A percentile compares a stretch with the other conserved stretches of the same genome.
Evolutionary conservation across 1,140 invertebrate species (phyloP).

Genomic region (Drosophila nigromelanica): DNA sequence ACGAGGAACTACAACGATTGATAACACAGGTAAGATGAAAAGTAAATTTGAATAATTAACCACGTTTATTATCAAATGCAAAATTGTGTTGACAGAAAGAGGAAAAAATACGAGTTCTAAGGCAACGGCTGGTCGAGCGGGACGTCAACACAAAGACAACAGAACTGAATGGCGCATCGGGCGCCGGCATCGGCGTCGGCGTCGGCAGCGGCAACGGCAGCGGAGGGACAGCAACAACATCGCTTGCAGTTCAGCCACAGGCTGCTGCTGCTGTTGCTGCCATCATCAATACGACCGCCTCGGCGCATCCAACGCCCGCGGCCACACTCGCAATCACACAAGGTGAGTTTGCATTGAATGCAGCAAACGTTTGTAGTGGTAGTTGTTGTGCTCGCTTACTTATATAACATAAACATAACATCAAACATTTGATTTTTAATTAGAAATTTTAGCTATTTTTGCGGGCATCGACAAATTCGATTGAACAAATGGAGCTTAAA

Average conservation of each 20-base stretch:
- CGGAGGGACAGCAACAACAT: constrained; percentile 51
- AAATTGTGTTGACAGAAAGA: constrained; percentile 89
- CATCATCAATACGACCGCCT: constrained; percentile 60
- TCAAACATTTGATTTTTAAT: constrained; percentile 38
- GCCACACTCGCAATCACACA: constrained; percentile 84
- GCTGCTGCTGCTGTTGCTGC: constrained; percentile 45
- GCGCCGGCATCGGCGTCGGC: constrained; percentile 42
- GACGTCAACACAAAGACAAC: constrained; percentile 85
- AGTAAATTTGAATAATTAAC: neutral
- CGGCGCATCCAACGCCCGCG: constrained; percentile 73
- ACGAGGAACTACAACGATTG: constrained; percentile 97
- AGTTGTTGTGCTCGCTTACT: neutral
- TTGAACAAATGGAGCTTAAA: constrained; percentile 53
- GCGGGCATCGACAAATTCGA: constrained; percentile 78
- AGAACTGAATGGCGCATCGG: constrained; percentile 84
- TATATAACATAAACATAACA: neutral
- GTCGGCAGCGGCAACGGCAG: constrained; percentile 44
- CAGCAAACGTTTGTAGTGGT: constrained; percentile 12
- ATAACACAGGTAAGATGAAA: constrained; percentile 91
- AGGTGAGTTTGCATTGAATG: constrained; percentile 83
- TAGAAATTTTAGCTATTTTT: constrained; percentile 80
- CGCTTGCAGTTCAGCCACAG: constrained; percentile 49
- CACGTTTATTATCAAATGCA: neutral
- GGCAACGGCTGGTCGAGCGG: constrained; percentile 90
- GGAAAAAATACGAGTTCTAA: constrained; percentile 92